Percentiles rank a stretch among this genome's conserved stretches.
Evolutionary conservation across 2,888 invertebrate species (phyloP).

Genomic region (Pherbina coryleti): DNA sequence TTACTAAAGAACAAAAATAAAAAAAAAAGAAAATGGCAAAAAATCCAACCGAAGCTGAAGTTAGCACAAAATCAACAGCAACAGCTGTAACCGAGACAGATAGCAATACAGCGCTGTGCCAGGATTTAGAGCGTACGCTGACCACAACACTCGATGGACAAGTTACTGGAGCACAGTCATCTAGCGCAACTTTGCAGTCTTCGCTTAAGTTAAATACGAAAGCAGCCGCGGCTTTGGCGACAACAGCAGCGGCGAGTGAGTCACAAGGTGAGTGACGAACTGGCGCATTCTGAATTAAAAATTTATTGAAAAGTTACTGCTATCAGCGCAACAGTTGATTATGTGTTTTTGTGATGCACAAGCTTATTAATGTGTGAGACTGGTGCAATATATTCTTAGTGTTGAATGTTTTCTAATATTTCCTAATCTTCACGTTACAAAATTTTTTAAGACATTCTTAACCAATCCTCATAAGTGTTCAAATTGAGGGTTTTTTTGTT

Average conservation of each 20-base stretch:
- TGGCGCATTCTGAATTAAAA: background rate
- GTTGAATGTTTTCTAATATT: too few relatives aligned
- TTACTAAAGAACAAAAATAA: background rate
- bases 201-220: background rate
- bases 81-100: background rate
- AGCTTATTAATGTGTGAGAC: too few relatives aligned
- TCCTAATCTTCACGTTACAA: too few relatives aligned
- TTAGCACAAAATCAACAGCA: background rate
- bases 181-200: background rate
- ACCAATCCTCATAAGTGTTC: too few relatives aligned
- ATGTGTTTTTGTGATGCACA: too few relatives aligned
- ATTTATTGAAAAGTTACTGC: too few relatives aligned
- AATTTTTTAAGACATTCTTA: too few relatives aligned
- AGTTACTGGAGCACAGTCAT: background rate
- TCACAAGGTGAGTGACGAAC: conserved; percentile 18
- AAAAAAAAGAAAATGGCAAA: conserved; percentile 24
- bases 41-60: conserved; percentile 5
- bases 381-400: too few relatives aligned
- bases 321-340: too few relatives aligned
- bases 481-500: too few relatives aligned
- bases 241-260: conserved; percentile 12
- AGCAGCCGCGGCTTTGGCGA: background rate
- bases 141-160: background rate
- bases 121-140: background rate
- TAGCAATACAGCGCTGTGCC: background rate